Evolutionary conservation across 2,888 invertebrate species (phyloP).

Genomic region (Ennomos erosarius): DNA sequence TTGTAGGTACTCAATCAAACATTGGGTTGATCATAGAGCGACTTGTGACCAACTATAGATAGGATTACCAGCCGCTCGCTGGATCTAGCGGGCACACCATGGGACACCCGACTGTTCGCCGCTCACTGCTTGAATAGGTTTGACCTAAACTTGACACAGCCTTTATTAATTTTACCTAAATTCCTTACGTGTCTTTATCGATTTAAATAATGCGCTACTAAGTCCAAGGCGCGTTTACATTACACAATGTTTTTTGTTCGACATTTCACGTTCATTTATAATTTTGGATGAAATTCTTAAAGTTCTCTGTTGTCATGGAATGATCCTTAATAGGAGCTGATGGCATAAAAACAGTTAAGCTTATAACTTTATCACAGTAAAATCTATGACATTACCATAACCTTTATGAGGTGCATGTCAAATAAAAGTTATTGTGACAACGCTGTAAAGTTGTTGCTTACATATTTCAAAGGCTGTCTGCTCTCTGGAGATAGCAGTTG

Average conservation of each 20-base stretch:
- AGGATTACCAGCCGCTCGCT: too few relatives aligned
- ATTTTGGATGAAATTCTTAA: constrained; percentile 11
- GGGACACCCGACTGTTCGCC: constrained; percentile 37
- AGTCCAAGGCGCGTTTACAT: constrained; percentile 33
- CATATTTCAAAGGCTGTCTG: constrained; percentile 21
- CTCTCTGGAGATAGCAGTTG: constrained; percentile 28
- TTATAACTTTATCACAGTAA: constrained; percentile 21
- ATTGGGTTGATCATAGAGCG: constrained; percentile 44
- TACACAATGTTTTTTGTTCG: constrained; percentile 23
- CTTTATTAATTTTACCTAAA: constrained; percentile 65
- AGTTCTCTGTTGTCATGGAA: constrained; percentile 14
- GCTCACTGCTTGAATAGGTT: constrained; percentile 55
- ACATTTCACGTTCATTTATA: constrained; percentile 16
- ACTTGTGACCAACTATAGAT: constrained; percentile 24
- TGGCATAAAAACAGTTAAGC: constrained; percentile 19
- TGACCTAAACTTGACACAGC: constrained; percentile 71
- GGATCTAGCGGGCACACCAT: constrained; percentile 19
- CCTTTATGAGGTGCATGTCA: constrained; percentile 6
- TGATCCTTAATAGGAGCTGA: constrained; percentile 14
- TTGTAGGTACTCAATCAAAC: constrained; percentile 49
- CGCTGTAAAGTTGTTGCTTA: constrained; percentile 25
- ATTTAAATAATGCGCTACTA: constrained; percentile 42
- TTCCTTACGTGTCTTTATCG: constrained; percentile 46
- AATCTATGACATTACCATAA: constrained; percentile 3
- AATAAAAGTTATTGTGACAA: constrained; percentile 22